Evolutionary conservation across 2,797 vertebrate genomes (phyloP), one percentile per base, ranked within the genome.

Genomic region (Picus viridis): DNA sequence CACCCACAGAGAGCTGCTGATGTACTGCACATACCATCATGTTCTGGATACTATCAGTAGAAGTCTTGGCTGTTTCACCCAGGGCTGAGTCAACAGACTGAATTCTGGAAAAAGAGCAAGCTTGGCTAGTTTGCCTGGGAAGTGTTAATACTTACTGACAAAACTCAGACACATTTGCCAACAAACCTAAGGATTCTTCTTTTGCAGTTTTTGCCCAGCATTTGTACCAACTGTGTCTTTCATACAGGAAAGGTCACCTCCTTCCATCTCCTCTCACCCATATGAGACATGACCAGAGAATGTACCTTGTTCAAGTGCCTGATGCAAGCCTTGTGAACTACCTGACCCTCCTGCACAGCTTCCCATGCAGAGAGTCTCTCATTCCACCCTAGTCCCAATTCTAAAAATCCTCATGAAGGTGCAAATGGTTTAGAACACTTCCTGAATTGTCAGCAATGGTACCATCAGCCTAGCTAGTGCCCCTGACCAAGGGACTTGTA

Each of bases 81-180:
- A 95, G 39, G 45, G 61, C 91, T 2, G 88, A 95, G 71, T 96
- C 95, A 77, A 88, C 85, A 54, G 94, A 90, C 27, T 93, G 93
- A 27, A 97, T 78, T 71, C 97, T 97, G 77, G 30, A 96, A 90
- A 51, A 43, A 69, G 93, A 80, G 8, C 4, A 4, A 91, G 17
- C 20, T 69, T n/a, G 45, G 32, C 24, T 47, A 39, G 16, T 16
- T 87, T 27, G 17, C 17, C 22, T 80, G 22, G 14, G 8, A 69
- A 69, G 24, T 1, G 2, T 22, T 64, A 83, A 10, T 24, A 26
- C 18, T 61, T 45, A 57, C 3, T 70, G 36, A 34, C 12, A 7
- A 68, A 71, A 17, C 6, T 49, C 17, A 34, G 19, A 68, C 7
- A 4, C 6, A 43, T 65, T 87, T 43, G 22, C 7, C 23, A 49